phyloP scores from a whole-genome alignment of 1,140 invertebrate species.

The Dinoponera quadriceps region DNA sequence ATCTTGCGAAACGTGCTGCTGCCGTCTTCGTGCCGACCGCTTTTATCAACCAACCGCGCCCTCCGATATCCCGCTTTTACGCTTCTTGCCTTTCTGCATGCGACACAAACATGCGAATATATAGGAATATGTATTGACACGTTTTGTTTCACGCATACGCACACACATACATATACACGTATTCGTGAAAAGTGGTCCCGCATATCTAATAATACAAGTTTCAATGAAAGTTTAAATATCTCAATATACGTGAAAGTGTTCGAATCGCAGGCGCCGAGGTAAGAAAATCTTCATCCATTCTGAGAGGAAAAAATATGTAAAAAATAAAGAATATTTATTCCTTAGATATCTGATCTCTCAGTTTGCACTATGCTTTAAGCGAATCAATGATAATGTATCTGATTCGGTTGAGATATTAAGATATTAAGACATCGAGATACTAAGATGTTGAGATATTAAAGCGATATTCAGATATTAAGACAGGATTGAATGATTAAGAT shows the following conservation, averaged over 20 bases:
- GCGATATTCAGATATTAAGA: too few species aligned
- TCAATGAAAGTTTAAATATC: too few species aligned
- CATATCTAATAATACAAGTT: too few species aligned
- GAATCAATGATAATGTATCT: too few species aligned
- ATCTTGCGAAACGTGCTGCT: slow-evolving; percentile 45
- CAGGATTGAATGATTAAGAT: too few species aligned
- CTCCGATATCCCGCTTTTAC: slow-evolving; percentile 3
- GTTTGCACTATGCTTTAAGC: too few species aligned
- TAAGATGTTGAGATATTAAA: too few species aligned
- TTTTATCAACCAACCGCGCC: not conserved
- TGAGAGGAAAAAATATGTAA: not conserved
- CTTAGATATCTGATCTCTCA: not conserved
- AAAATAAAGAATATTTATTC: not conserved
- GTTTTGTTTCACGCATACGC: too few species aligned
- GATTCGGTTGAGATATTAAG: too few species aligned
- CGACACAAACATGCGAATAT: slow-evolving; percentile 8
- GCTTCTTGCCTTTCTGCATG: not conserved
- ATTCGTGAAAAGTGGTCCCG: too few species aligned
- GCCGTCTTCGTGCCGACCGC: not conserved
- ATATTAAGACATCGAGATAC: too few species aligned
- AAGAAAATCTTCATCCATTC: not conserved
- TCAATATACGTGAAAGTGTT: not conserved
- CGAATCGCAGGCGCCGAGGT: not conserved
- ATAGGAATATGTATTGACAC: not conserved
- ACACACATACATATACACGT: too few species aligned